Percentiles rank a stretch among this genome's conserved stretches.
Conservation (phyloP, 2,888 invertebrate species). For the Tanytarsus gracilentus region DNA sequence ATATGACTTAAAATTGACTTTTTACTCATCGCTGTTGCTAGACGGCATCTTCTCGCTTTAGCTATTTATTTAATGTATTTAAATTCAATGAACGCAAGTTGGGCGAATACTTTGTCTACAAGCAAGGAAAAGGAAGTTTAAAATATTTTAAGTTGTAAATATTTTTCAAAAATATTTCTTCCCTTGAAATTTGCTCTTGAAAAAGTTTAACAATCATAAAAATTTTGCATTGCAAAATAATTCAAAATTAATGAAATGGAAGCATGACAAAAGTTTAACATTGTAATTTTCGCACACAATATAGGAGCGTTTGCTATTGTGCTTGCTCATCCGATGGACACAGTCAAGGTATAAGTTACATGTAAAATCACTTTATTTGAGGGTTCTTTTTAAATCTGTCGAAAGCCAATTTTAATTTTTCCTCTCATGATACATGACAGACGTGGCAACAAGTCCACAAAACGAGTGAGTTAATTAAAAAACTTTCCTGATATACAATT, state of each 20-base stretch:
- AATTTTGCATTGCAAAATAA: too few relatives aligned
- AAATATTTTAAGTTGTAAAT: too few relatives aligned
- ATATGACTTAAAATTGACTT: not conserved
- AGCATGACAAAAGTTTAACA: not conserved
- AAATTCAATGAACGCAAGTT: too few relatives aligned
- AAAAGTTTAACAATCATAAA: too few relatives aligned
- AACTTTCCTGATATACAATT: not conserved
- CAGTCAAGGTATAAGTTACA: constrained; percentile 50
- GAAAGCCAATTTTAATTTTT: not conserved
- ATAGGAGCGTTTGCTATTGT: constrained; percentile 54
- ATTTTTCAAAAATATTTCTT: too few relatives aligned
- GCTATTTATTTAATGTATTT: too few relatives aligned
- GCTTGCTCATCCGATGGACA: constrained; percentile 62
- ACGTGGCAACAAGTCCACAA: constrained; percentile 34
- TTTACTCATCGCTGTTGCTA: not conserved
- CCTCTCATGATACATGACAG: not conserved
- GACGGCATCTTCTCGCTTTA: too few relatives aligned
- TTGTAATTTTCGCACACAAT: constrained; percentile 17
- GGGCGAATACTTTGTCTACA: too few relatives aligned
- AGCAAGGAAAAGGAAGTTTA: too few relatives aligned
- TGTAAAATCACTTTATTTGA: too few relatives aligned
- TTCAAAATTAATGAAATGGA: not conserved
- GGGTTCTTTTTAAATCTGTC: too few relatives aligned
- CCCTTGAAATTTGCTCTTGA: too few relatives aligned
- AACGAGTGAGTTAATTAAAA: constrained; percentile 36